Evolutionary conservation across 2,888 invertebrate genomes (phyloP).

Genomic region (Volucella inanis): DNA sequence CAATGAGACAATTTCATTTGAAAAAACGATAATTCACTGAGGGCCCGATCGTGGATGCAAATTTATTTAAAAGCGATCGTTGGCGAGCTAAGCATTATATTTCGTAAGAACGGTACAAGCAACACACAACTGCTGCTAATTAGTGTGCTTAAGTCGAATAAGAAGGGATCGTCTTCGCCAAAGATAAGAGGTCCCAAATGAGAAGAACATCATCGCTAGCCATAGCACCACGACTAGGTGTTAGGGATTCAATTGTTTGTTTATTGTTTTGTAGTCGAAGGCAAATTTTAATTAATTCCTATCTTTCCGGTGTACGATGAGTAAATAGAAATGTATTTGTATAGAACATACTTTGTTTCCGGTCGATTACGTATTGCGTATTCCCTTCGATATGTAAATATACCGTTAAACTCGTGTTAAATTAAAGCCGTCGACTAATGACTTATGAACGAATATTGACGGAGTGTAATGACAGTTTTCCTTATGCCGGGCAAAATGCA

Average conservation of each 20-base stretch:
- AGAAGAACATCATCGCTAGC: slow-evolving; percentile 12
- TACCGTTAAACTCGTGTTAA: slow-evolving; percentile 28
- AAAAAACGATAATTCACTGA: slow-evolving; percentile 61
- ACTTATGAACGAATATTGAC: neutral
- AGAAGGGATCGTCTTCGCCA: slow-evolving; percentile 31
- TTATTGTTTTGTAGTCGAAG: slow-evolving; percentile 20
- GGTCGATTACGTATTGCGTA: slow-evolving; percentile 47
- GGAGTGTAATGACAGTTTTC: neutral
- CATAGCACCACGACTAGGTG: neutral
- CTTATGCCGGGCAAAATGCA: slow-evolving; percentile 17
- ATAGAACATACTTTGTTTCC: slow-evolving; percentile 51
- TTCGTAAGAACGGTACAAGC: slow-evolving; percentile 32
- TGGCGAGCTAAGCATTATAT: slow-evolving; percentile 28
- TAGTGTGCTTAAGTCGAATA: slow-evolving; percentile 51
- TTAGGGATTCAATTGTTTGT: slow-evolving; percentile 53
- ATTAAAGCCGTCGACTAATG: slow-evolving; percentile 28
- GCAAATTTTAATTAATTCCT: slow-evolving; percentile 65
- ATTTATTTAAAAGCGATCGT: slow-evolving; percentile 77
- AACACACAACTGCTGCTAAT: slow-evolving; percentile 40
- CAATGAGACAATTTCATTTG: slow-evolving; percentile 62
- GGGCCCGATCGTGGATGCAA: slow-evolving; percentile 68
- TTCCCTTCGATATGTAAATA: slow-evolving; percentile 45
- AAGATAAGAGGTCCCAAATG: slow-evolving; percentile 33
- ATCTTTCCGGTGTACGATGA: slow-evolving; percentile 40
- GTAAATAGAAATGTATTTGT: slow-evolving; percentile 48